Conservation (phyloP, 2,888 invertebrate species). For the Ectobius pallidus region DNA sequence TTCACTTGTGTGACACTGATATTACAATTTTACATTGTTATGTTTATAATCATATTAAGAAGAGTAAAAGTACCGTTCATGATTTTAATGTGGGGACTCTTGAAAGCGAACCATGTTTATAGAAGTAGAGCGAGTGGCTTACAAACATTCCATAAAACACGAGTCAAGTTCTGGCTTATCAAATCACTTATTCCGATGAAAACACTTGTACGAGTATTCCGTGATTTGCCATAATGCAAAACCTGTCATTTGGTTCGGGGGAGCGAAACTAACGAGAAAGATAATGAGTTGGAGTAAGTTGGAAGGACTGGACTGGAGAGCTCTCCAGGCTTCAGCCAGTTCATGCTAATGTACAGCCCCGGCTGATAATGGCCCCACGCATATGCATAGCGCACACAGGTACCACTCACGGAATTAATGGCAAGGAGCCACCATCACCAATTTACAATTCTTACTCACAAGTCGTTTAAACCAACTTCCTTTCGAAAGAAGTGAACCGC, state of each 20-base stretch:
- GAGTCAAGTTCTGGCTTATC: not conserved
- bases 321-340: constrained; percentile 15
- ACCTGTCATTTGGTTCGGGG: not conserved
- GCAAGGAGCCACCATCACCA: not conserved
- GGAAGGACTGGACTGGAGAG: not conserved
- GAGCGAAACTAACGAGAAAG: constrained; percentile 10
- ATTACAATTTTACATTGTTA: too few species aligned
- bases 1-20: too few species aligned
- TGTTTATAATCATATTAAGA: too few species aligned
- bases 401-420: constrained; percentile 17
- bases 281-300: constrained; percentile 20
- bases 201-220: not conserved
- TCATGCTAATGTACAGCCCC: constrained; percentile 2
- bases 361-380: constrained; percentile 25
- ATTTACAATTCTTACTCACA: not conserved
- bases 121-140: too few species aligned
- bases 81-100: too few species aligned
- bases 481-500: too few species aligned
- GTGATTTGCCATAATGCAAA: constrained; percentile 18
- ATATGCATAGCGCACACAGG: constrained; percentile 26
- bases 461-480: too few species aligned
- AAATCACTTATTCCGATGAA: not conserved
- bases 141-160: not conserved
- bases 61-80: too few species aligned
- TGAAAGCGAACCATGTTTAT: too few species aligned